Evolutionary conservation across 2,888 invertebrate genomes (phyloP), one percentile per base, ranked within the genome.

Genomic region (Lysandra bellargus): DNA sequence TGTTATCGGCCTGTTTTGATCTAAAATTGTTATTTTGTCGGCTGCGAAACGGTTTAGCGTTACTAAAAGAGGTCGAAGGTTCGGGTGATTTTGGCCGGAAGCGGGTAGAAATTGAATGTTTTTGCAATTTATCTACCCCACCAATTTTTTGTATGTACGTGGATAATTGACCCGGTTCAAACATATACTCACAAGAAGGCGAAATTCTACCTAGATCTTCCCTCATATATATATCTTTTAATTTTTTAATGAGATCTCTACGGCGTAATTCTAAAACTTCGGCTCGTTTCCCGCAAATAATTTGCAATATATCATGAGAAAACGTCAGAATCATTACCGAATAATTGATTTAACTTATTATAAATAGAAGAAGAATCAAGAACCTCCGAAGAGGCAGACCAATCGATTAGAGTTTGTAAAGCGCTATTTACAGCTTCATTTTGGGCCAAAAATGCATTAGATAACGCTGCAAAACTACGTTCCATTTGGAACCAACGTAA

Each of bases 241-340:
- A 61, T 61, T n/a, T 61, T 79, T 77, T 57, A 78, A 30, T 33
- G 61, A 64, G n/a, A 30, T 64, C 73, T 49, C 74, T 79, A 23
- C 80, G 72, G 12, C 81, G 78, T 40, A 78, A 33, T 30, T 80
- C 79, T 69, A 81, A 53, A 0, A 80, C 69, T 74, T 82, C 78
- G n/a, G 82, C 80, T 30, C 81, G 80, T 78, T 81, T 82, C 6
- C 80, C 81, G 30, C 80, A 80, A 60, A 81, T 79, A 33, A 81
- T 79, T 60, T 80, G 81, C 14, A 81, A 37, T n/a, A 82, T 81
- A 17, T 82, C 81, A 53, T 81, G 14, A 57, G 30, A 77, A 30
- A 44, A 33, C 49, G 53, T 23, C 23, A 23, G 23, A 23, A 23
- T 23, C 23, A 23, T 23, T 23, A 23, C 23, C 23, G 23, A 23